A percentile compares a stretch with the other conserved stretches of the same genome.
Evolutionary conservation across 2,113 vertebrate species (phyloP).

Genomic region (Picathartes gymnocephalus): DNA sequence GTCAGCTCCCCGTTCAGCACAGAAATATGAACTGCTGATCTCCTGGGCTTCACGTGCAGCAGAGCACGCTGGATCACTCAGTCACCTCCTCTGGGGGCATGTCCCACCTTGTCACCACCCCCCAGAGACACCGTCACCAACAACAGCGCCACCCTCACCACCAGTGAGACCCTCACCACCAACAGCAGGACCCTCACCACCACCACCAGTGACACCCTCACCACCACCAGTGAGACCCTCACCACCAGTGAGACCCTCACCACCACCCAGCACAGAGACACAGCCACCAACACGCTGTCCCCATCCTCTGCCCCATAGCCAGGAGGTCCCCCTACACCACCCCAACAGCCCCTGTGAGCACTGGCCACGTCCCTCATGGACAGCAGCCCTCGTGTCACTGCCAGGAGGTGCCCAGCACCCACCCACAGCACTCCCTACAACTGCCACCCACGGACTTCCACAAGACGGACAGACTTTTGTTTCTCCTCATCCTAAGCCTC

Average conservation of each 20-base stretch:
- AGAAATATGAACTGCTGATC: slow-evolving; percentile 62
- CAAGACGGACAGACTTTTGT: background rate
- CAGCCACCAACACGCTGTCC: background rate
- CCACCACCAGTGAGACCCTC: background rate
- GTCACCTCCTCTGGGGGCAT: background rate
- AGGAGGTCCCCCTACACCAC: background rate
- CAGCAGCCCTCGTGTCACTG: fast-evolving
- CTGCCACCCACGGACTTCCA: background rate
- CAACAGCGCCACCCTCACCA: fast-evolving
- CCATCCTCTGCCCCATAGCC: background rate
- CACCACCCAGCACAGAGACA: background rate
- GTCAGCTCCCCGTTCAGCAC: slow-evolving; percentile 70
- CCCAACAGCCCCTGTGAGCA: background rate
- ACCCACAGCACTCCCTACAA: background rate
- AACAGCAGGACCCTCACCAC: background rate
- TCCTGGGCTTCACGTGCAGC: slow-evolving; percentile 9
- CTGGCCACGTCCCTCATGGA: background rate
- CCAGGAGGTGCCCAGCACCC: background rate
- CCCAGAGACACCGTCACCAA: background rate
- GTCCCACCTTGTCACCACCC: background rate
- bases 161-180: background rate
- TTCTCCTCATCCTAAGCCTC: background rate
- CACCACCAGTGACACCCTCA: background rate
- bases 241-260: background rate
- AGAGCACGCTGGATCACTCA: background rate